Conservation (phyloP, 2,113 vertebrate species). For the Takifugu flavidus region DNA sequence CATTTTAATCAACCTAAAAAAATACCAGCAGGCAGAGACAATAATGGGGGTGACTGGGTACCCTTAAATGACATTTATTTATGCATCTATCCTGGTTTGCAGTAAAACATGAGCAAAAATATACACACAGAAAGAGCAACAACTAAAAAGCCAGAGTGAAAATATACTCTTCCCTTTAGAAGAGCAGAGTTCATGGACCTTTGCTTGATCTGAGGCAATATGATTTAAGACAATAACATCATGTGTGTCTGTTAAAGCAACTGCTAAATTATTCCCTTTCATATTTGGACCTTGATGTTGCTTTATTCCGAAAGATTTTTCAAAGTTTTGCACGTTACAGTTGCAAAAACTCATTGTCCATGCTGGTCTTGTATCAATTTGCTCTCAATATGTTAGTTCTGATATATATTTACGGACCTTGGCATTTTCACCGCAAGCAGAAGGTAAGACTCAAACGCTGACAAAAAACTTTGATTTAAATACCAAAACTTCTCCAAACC, state of each 20-base stretch:
- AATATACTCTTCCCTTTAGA: slow-evolving; percentile 36
- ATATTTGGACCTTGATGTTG: no score
- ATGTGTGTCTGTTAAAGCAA: not conserved
- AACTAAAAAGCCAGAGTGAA: slow-evolving; percentile 58
- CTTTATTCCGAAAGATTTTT: no score
- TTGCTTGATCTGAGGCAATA: slow-evolving; percentile 38
- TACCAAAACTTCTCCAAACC: no score
- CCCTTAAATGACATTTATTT: slow-evolving; percentile 73
- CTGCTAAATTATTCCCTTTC: slow-evolving; percentile 1
- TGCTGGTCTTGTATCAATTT: no score
- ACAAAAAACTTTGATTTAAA: no score
- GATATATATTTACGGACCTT: no score
- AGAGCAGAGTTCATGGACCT: slow-evolving; percentile 29
- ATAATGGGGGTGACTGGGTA: slow-evolving; percentile 25
- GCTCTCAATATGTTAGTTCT: no score
- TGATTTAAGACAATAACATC: slow-evolving; percentile 4
- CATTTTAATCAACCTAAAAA: not conserved
- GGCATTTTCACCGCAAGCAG: no score
- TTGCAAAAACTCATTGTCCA: no score
- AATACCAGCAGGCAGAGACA: not conserved
- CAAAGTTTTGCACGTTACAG: no score
- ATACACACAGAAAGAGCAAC: slow-evolving; percentile 71
- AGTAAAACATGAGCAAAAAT: slow-evolving; percentile 74
- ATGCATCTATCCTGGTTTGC: slow-evolving; percentile 72
- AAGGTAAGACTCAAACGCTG: no score